Conservation (phyloP, 1,140 invertebrate species). For the Papilio polytes region DNA sequence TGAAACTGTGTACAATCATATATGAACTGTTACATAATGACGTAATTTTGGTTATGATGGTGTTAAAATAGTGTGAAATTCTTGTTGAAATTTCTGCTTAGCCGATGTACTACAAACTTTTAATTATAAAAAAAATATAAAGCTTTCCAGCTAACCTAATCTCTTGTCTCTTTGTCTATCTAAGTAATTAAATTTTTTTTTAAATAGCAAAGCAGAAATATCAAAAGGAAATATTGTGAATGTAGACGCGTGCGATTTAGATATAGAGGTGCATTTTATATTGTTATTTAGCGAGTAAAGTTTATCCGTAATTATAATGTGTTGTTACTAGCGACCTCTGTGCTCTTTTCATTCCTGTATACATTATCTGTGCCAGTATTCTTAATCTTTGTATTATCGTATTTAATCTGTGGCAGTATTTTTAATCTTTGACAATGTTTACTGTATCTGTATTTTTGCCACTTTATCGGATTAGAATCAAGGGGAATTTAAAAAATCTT, state of each 20-base stretch:
- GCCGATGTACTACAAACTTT: neutral
- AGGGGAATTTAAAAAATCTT: neutral
- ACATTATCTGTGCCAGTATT: constrained; percentile 21
- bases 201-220: constrained; percentile 33
- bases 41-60: neutral
- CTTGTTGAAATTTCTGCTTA: neutral
- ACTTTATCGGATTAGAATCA: neutral
- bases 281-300: constrained; percentile 45
- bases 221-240: constrained; percentile 53
- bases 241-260: constrained; percentile 62
- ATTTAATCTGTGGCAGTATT: constrained; percentile 15
- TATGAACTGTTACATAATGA: neutral
- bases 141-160: too few relatives aligned
- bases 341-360: constrained; percentile 8
- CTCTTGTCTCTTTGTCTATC: neutral
- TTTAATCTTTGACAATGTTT: constrained; percentile 18
- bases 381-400: constrained; percentile 2
- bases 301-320: constrained; percentile 21
- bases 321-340: constrained; percentile 18
- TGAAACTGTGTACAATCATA: neutral
- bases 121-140: neutral
- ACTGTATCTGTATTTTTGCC: constrained; percentile 6
- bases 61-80: too few relatives aligned
- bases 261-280: constrained; percentile 75
- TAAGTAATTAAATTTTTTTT: neutral